phyloP scores from a whole-genome alignment of 2,113 vertebrate species.

The Heptranchias perlo region DNA sequence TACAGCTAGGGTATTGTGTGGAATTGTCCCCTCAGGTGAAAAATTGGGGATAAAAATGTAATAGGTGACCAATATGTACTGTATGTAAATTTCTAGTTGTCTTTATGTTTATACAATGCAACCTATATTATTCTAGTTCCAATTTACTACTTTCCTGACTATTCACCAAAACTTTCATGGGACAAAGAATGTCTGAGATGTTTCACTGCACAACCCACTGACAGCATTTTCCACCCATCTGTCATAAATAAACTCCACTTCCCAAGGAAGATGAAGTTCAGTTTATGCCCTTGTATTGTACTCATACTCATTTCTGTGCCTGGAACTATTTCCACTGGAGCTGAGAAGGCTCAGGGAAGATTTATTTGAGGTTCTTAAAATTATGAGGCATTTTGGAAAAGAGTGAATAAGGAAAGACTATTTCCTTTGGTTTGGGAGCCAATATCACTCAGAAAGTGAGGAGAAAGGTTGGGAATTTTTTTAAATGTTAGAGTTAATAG shows the following conservation, averaged over 20 bases:
- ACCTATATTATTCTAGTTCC: too few species aligned
- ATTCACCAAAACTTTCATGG: neutral
- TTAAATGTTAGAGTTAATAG: neutral
- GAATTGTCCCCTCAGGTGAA: neutral
- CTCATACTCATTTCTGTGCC: neutral
- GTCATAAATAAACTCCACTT: neutral
- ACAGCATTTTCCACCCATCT: neutral
- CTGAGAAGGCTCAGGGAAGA: neutral
- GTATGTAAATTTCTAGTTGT: neutral
- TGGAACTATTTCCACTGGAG: neutral
- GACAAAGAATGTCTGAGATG: neutral
- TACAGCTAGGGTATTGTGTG: neutral
- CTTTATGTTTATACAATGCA: neutral
- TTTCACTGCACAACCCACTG: neutral
- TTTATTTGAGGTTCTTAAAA: neutral
- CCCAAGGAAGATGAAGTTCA: neutral
- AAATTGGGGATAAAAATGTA: neutral
- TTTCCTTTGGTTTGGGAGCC: neutral
- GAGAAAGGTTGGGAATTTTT: neutral
- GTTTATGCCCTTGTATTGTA: neutral
- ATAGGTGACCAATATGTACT: neutral
- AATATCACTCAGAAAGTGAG: neutral
- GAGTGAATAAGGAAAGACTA: neutral
- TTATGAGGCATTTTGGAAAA: neutral
- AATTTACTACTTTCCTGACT: neutral